Conservation (phyloP, 2,797 vertebrate genomes). For the Rousettus madagascariensis region DNA sequence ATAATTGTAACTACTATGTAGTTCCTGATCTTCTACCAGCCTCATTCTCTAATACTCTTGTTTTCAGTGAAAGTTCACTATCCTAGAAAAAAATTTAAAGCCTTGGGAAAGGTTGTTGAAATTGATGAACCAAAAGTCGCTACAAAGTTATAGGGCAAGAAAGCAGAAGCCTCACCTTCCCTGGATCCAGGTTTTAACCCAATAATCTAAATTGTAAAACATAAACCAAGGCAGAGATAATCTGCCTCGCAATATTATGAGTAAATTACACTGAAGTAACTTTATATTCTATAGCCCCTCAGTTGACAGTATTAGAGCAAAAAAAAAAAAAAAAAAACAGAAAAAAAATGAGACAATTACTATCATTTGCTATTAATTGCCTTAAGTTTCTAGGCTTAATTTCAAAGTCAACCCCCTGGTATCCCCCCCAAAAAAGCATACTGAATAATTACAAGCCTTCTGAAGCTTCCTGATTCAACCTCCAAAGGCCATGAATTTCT, state of each 20-base stretch:
- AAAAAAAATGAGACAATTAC: not conserved
- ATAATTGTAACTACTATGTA: not conserved
- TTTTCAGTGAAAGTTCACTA: not conserved
- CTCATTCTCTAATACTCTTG: not conserved
- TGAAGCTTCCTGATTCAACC: not conserved
- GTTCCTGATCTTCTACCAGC: not conserved
- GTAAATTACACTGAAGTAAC: not conserved
- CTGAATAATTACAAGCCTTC: not conserved
- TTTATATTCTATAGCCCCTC: not conserved
- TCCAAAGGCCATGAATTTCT: not conserved
- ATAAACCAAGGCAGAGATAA: not conserved
- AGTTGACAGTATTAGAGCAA: not conserved
- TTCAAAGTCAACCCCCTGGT: not conserved
- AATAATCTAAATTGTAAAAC: not conserved
- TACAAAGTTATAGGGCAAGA: not conserved
- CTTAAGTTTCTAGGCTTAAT: not conserved
- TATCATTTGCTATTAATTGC: not conserved
- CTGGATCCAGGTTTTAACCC: not conserved
- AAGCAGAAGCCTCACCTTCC: not conserved
- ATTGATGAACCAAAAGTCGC: not conserved
- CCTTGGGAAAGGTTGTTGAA: not conserved
- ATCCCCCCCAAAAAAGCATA: not conserved
- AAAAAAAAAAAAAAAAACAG: not conserved
- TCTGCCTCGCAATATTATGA: not conserved
- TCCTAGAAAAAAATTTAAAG: not conserved